Evolutionary conservation across 2,113 vertebrate species (phyloP), one percentile per base, ranked within the genome.

Genomic region (Amblyopsis rosae): DNA sequence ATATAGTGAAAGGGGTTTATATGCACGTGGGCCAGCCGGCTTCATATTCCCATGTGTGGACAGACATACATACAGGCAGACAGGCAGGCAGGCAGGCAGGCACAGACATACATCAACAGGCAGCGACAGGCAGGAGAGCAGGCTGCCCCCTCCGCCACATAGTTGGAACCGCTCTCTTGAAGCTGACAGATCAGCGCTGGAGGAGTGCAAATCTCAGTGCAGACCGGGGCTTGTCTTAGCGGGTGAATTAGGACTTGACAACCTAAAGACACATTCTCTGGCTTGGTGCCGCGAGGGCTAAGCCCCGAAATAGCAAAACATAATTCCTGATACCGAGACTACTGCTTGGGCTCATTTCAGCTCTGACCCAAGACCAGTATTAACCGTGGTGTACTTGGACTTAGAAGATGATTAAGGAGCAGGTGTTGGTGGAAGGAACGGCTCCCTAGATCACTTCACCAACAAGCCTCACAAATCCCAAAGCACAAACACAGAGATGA

Each of bases 291-390:
- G 76, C 55, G 1, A 49, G 26, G 48, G 54, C 70, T 77, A 58
- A 50, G 49, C 71, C 59, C 54, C 49, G 71, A 59, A 75, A 81
- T 64, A 79, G 67, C 83, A 79, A 76, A 85, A 81, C 77, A 71
- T 19, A 19, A 19, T 26, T 65, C 53, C 48, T 51, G 68, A 76
- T 75, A 79, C 70, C 70, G 16, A 80, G 66, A 35, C 73, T 65
- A 71, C 67, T 59, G 57, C 45, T 15, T 50, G 46, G 58, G 59
- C 72, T 73, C 41, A 33, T 69, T 62, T 62, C 46, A 81, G 76
- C 60, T 66, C 63, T 3, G 41, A 32, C 26, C 26, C 26, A 26
- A 26, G 26, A 26, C 60, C 35, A 45, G 61, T 13, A 19, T 16
- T 1, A 3, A 35, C 70, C 45, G 3, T 1, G 9, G 32, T 73